Base-by-base conservation (phyloP, 2,888 invertebrate species). In the Marasmarcha lunaedactyla region DNA sequence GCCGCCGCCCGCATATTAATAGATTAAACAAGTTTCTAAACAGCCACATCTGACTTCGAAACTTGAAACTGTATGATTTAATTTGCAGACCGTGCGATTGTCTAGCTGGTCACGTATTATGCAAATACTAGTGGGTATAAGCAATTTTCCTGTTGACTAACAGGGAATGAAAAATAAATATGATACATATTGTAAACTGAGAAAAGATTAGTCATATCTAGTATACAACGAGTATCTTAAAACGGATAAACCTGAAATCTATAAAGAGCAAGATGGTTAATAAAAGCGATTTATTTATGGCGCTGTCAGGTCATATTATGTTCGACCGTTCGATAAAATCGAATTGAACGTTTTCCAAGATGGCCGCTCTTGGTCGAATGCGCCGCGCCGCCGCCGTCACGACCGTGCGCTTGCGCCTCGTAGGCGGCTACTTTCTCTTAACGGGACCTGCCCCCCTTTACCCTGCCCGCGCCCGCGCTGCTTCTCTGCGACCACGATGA, bases 341-440 rank as follows among this genome's bases (percentile, higher is more conserved):
- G 59, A 63, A 64, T 64, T 52, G 59, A 69, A 61, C 60, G 59
- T 62, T 55, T 58, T 59, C 47, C 51, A 59, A 70, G 60, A 69
- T 64, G 61, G 60, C 60, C 53, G 59, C 47, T 56, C 51, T 57
- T 55, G 57, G 60, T 58, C 57, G 59, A 55, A 50, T 52, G 59
- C 56, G 54, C 48, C 58, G 43, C 47, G 54, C 47, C n/a, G n/a
- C n/a, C 58, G 44, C 46, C 50, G 66, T 68, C 70, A 73, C 71
- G 71, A 70, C 59, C 57, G 57, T 61, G 67, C 62, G 60, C 60
- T 53, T 45, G 57, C 62, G 30, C 30, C 30, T 2, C 71, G 74
- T 74, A 70, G 76, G 77, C 70, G 72, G 72, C 76, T 72, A 81
- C 83, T 83, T 83, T 83, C 83, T 79, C 79, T 70, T 83, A 79